Conservation (phyloP, 2,797 vertebrate species). For the Hirundo rustica region DNA sequence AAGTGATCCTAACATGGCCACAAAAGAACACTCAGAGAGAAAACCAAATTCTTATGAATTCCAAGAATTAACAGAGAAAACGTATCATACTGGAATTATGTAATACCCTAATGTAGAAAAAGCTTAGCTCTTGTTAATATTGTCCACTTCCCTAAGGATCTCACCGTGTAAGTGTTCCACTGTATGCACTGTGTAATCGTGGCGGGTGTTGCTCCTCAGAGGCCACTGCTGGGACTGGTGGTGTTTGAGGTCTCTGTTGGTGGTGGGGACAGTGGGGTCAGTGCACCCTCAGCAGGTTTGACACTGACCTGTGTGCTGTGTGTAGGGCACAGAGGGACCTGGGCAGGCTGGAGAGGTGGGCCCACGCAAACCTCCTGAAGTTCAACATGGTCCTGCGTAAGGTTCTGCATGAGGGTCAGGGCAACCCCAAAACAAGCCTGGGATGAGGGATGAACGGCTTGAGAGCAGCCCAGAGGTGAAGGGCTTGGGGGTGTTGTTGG, state of each 20-base stretch:
- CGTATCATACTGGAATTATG: background rate
- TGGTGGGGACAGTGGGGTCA: background rate
- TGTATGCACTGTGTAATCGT: background rate
- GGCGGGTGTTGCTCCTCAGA: background rate
- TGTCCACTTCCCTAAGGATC: background rate
- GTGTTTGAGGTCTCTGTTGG: background rate
- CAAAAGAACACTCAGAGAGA: background rate
- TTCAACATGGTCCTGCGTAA: too few relatives aligned
- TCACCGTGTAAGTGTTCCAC: background rate
- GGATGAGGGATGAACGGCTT: background rate
- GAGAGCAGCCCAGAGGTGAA: background rate
- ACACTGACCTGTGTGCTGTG: background rate
- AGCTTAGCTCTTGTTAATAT: background rate
- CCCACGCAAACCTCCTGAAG: background rate
- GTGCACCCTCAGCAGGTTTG: background rate
- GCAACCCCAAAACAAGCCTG: background rate
- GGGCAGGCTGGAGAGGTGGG: background rate
- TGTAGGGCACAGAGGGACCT: background rate
- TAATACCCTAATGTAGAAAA: background rate
- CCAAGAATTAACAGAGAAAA: background rate
- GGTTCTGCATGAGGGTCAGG: background rate
- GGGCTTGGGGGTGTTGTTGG: background rate
- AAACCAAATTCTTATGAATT: background rate
- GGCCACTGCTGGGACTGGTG: background rate
- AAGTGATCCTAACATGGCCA: background rate